Base-by-base conservation (phyloP, 2,113 vertebrate species). In the Dasyprocta punctata region DNA sequence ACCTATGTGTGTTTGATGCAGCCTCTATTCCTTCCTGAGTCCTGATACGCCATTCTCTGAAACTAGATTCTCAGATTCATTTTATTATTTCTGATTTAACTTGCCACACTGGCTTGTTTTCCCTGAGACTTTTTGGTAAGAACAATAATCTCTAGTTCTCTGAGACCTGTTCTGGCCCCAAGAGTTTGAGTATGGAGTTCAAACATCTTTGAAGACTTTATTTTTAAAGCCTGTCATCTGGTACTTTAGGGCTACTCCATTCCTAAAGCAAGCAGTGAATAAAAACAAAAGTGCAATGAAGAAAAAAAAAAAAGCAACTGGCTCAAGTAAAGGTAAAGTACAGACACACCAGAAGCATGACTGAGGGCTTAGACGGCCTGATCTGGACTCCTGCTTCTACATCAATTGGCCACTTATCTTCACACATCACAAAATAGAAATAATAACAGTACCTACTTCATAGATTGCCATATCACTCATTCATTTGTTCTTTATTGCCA, bases 1-100 rank as follows among this genome's bases (percentile, higher is more conserved):
- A 87, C 0, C 26, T 0, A 0, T 52, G 44, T 16, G 0, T 8
- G 11, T 52, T 30, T 30, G 38, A 33, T 3, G 17, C 5, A 56
- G 71, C 28, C 47, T 61, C 81, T 2, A 1, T 11, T 7, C 49
- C 24, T 93, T 77, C 26, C 41, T 0, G 6, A 16, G 3, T 14
- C 36, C 28, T 13, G 22, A 12, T 8, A 49, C 17, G 24, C 52
- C 47, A 84, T 30, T 90, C 71, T 96, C 36, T 65, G 92, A 88
- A 63, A 60, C 0, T 13, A 14, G 9, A 7, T 19, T 81, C 73
- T 90, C 36, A 49, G 33, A 26, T 24, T 19, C 22, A 9, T 58
- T 65, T 17, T 8, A 16, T 71, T 65, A 19, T 52, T 93, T 92
- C 96, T 69, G 28, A 52, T 33, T 77, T 52, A 41, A 71, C 24